These are phyloP conservation scores for Caenorhabditis uteleia DNA, from an alignment of 2,888 invertebrate species.

Conservation along the genomic window DNA sequence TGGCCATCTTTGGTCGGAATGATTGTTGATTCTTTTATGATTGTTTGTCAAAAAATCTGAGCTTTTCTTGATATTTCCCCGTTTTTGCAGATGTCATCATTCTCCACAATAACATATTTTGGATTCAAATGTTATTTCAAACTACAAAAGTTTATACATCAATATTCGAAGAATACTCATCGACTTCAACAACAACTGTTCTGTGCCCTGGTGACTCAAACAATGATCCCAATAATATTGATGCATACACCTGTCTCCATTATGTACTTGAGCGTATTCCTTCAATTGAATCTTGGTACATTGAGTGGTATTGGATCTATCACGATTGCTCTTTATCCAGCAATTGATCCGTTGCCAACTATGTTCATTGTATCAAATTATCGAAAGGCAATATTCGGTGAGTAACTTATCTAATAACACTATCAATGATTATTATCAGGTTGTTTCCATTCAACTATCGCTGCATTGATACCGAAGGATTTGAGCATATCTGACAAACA, in stretches of 20 bases:
- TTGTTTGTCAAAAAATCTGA: too few species aligned
- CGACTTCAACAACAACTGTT: neutral
- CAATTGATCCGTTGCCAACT: neutral
- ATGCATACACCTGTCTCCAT: neutral
- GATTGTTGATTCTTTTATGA: too few species aligned
- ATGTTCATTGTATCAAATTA: neutral
- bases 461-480: too few species aligned
- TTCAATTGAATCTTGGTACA: neutral
- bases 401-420: too few species aligned
- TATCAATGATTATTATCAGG: too few species aligned
- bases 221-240: neutral
- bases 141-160: neutral
- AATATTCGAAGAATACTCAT: neutral
- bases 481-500: too few species aligned
- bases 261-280: neutral
- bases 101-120: neutral
- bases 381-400: neutral
- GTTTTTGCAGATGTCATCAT: too few species aligned
- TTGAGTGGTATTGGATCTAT: neutral
- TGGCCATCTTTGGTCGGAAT: too few species aligned
- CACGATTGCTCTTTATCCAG: neutral
- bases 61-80: too few species aligned
- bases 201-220: neutral
- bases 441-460: too few species aligned
- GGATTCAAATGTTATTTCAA: neutral